Base-by-base conservation (phyloP, 2,888 invertebrate genomes). In the Formica aserva region DNA sequence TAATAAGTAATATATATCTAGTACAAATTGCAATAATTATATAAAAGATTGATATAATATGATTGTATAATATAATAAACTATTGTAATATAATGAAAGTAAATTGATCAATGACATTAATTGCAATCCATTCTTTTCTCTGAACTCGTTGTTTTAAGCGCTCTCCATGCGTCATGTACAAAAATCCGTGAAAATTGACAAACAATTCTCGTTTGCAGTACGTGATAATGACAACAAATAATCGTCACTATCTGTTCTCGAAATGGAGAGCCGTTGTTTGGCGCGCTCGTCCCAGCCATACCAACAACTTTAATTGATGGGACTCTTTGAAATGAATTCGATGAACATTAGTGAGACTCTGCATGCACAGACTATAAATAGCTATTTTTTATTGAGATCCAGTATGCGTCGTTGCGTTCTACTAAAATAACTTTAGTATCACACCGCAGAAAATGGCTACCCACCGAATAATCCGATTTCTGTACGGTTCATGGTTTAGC, bases 341-440 rank as follows among this genome's bases (percentile, higher is more conserved):
- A 90, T 90, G 90, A 88, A 87, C 87, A 90, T 90, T 90, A 90
- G 87, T 78, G 84, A 82, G 72, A 78, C 80, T 62, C 82, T 76
- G 81, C 63, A 84, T 83, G 83, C 88, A 26, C 26, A 78, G 75
- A 84, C 77, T 84, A 87, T 89, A 90, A 90, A 90, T 87, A 87
- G 87, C 90, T 90, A 90, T 90, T 90, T 90, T 87, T 85, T n/a
- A n/a, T 52, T 78, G 62, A 83, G 45, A 22, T 69, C 45, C 67
- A 78, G 52, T 66, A 84, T 84, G 85, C 85, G 85, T n/a, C n/a
- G n/a, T 85, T 90, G 85, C 87, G 52, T 66, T 69, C 84, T 82
- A 74, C 80, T 89, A 86, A 90, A 90, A 90, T 90, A 90, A 90
- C 80, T 90, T 90, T 85, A 89, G 76, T 75, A 67, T 84, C 76